Evolutionary conservation across 2,888 invertebrate genomes (phyloP).

Genomic region (Heliconius hortense): DNA sequence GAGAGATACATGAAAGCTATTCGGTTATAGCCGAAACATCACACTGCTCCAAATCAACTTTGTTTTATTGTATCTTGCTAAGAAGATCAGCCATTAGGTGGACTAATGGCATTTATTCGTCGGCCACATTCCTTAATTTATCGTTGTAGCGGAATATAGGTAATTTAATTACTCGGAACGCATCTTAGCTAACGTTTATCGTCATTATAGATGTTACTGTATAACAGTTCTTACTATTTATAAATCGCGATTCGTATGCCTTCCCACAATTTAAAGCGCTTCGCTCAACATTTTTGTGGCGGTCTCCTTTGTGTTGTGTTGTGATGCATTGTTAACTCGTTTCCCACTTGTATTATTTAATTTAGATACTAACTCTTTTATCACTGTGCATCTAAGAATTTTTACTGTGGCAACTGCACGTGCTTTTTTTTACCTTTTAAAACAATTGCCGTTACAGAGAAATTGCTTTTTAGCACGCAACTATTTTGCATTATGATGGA

Average conservation of each 20-base stretch:
- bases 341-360: slow-evolving; percentile 41
- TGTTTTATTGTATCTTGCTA: slow-evolving; percentile 60
- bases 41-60: slow-evolving; percentile 61
- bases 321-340: slow-evolving; percentile 40
- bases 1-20: slow-evolving; percentile 53
- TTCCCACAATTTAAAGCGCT: slow-evolving; percentile 42
- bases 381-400: slow-evolving; percentile 23
- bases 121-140: slow-evolving; percentile 44
- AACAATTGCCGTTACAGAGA: not conserved
- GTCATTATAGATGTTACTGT: slow-evolving; percentile 37
- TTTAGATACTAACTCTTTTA: slow-evolving; percentile 25
- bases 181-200: slow-evolving; percentile 37
- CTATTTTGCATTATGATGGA: not conserved
- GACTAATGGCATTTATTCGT: slow-evolving; percentile 62
- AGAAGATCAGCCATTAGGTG: slow-evolving; percentile 53
- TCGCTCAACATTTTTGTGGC: slow-evolving; percentile 38
- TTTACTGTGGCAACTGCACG: slow-evolving; percentile 16
- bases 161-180: slow-evolving; percentile 41
- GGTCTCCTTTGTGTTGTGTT: slow-evolving; percentile 40
- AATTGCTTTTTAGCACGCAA: not conserved
- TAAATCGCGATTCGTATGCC: slow-evolving; percentile 38
- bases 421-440: not conserved
- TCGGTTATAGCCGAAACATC: slow-evolving; percentile 53
- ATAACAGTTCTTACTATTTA: slow-evolving; percentile 38
- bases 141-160: slow-evolving; percentile 34